Conservation (phyloP, 2,113 vertebrate species). For the Thinocorus orbignyianus region DNA sequence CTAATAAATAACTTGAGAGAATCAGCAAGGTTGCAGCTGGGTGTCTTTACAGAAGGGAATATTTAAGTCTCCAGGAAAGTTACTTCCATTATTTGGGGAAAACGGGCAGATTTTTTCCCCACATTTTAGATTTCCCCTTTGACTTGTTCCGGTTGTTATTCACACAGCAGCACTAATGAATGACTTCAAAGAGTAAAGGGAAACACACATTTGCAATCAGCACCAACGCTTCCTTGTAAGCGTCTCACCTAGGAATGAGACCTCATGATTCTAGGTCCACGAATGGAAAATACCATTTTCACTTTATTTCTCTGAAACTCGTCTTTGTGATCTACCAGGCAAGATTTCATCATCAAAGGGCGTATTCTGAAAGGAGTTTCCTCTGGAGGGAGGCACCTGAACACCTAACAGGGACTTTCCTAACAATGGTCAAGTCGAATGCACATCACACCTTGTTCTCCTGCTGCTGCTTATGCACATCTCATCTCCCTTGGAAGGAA, state of each 20-base stretch:
- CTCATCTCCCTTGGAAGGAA: neutral
- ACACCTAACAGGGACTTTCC: neutral
- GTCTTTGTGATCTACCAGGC: neutral
- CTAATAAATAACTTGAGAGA: neutral
- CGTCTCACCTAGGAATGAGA: neutral
- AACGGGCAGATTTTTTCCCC: neutral
- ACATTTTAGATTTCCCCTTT: neutral
- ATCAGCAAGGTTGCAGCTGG: neutral
- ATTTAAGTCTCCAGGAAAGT: neutral
- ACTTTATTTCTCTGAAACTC: neutral
- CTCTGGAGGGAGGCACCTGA: neutral
- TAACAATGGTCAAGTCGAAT: neutral
- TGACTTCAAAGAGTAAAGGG: neutral
- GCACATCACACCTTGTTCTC: neutral
- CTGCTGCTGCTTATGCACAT: neutral
- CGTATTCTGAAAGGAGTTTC: neutral
- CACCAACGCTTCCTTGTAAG: neutral
- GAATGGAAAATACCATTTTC: neutral
- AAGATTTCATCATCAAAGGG: neutral
- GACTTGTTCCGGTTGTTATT: neutral
- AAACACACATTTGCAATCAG: neutral
- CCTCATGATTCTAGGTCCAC: neutral
- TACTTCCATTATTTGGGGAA: neutral
- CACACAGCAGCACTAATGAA: neutral
- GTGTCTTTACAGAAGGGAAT: neutral